Evolutionary conservation across 2,113 vertebrate species (phyloP).

Genomic region (Lasiurus cinereus): DNA sequence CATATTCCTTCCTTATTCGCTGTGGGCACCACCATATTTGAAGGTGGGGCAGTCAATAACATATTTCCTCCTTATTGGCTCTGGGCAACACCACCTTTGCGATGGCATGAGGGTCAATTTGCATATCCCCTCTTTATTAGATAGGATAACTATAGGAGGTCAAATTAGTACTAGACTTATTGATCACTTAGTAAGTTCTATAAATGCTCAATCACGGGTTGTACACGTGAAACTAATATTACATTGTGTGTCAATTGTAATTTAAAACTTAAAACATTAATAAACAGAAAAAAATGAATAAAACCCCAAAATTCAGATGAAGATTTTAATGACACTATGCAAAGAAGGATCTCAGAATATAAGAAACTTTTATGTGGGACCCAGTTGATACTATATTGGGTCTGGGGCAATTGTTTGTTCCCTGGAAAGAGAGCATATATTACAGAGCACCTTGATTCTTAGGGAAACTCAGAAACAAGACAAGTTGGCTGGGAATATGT

Average conservation of each 20-base stretch:
- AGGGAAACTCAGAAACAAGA: not conserved
- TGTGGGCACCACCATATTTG: no score
- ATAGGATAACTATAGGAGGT: not conserved
- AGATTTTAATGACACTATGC: not conserved
- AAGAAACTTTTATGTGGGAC: not conserved
- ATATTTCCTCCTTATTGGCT: no score
- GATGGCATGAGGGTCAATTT: no score
- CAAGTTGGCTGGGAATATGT: not conserved
- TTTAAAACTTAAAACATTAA: not conserved
- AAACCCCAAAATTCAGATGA: not conserved
- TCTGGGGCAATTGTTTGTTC: rapidly evolving
- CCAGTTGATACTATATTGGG: not conserved
- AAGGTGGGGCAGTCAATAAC: no score
- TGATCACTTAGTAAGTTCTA: not conserved
- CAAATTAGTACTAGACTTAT: not conserved
- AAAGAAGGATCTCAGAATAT: not conserved
- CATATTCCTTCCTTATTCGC: no score
- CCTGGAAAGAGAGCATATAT: not conserved
- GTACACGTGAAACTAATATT: not conserved
- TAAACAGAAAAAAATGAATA: not conserved
- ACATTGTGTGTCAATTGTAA: not conserved
- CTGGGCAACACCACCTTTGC: no score
- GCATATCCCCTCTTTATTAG: no score
- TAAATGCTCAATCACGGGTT: not conserved
- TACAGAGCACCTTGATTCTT: not conserved